Evolutionary conservation across 2,888 invertebrate genomes (phyloP).

Genomic region (Zygothrica quintamaculata): DNA sequence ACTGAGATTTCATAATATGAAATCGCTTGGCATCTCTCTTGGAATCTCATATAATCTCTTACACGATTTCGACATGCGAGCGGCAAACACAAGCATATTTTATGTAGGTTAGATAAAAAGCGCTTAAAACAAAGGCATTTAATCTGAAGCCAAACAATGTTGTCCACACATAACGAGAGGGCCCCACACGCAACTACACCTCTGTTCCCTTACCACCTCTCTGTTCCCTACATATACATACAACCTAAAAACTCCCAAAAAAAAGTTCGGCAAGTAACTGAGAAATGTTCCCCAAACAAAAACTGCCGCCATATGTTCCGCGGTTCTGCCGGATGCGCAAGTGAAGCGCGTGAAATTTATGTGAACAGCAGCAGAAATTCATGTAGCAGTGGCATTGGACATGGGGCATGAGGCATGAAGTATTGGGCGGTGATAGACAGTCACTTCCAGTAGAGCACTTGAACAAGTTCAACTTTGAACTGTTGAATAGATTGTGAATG

Average conservation of each 20-base stretch:
- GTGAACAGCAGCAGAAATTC: conserved; percentile 30
- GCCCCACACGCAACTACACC: conserved; percentile 27
- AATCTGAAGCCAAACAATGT: conserved; percentile 75
- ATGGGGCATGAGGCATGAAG: conserved; percentile 7
- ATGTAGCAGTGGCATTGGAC: not conserved
- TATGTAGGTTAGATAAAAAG: conserved; percentile 75
- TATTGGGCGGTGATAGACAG: conserved; percentile 59
- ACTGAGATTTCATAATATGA: conserved; percentile 46
- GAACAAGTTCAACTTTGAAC: conserved; percentile 75
- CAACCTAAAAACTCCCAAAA: conserved; percentile 3
- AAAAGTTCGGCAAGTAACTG: not conserved
- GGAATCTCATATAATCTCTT: conserved; percentile 53
- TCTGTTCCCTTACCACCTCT: conserved; percentile 1
- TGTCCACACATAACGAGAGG: conserved; percentile 52
- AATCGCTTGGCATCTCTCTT: conserved; percentile 30
- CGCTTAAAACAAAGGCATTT: conserved; percentile 73
- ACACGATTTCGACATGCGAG: conserved; percentile 62
- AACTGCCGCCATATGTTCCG: conserved; percentile 66
- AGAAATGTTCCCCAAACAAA: conserved; percentile 57
- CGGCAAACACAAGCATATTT: conserved; percentile 55
- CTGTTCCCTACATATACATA: not conserved
- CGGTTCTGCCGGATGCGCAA: conserved; percentile 62
- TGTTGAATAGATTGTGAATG: conserved; percentile 38
- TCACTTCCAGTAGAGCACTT: conserved; percentile 62
- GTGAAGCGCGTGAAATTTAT: conserved; percentile 76